Base-by-base conservation (phyloP, 2,797 vertebrate species). In the Lerista edwardsae region DNA sequence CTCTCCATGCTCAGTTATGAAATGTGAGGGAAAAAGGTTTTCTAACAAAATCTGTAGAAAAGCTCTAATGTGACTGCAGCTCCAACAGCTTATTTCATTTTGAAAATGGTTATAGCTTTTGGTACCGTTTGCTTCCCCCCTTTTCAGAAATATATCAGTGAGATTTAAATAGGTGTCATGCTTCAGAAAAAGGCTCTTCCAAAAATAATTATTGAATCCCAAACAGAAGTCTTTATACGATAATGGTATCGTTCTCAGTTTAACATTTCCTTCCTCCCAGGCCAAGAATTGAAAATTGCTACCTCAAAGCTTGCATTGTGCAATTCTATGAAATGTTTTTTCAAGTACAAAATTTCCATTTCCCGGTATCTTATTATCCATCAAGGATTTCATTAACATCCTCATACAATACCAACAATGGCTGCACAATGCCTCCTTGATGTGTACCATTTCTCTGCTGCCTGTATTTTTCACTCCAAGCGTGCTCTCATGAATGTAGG, bases 301-400 rank as follows among this genome's bases (percentile, higher is more conserved):
- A 80, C 67, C 47, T 85, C 78, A 62, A 85, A 90, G 47, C 27
- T 79, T 81, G 39, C 73, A 47, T 14, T 69, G 8, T 75, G 61
- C 82, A 82, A 21, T 36, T 71, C 61, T 36, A 7, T 68, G 19
- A 73, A 85, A 87, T 87, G 19, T 23, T 73, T 75, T 25, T 88
- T 44, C 80, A 90, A 85, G 64, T n/a, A 51, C 21, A 34, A 75
- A 14, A 72, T 1, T 6, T 87, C 59, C 17, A 64, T 62, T 62
- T 78, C 27, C 19, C n/a, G 29, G 8, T 78, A 78, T 77, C 39
- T 59, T 27, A 36, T 77, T 8, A 25, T 6, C 71, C 36, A 34
- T 72, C 83, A 67, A 41, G 7, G 19, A 6, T 89, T 82, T 82
- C 57, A 62, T 15, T 75, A 84, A 51, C 9, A 29, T n/a, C 59